Conservation (phyloP, 2,113 vertebrate species). For the Hippocampus guttulatus region DNA sequence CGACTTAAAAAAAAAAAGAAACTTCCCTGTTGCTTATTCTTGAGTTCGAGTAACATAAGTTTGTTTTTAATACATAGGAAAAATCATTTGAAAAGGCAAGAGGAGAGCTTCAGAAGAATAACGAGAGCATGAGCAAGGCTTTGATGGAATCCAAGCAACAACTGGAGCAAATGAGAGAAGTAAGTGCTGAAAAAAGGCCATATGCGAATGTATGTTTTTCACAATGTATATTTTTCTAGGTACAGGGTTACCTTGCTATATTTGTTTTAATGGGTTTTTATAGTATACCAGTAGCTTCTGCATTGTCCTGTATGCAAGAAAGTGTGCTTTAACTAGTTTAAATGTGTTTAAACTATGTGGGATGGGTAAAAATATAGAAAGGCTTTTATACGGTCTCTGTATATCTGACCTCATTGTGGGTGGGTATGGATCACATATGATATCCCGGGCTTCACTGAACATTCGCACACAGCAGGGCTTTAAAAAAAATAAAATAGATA, state of each 20-base stretch:
- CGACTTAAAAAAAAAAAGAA: not conserved
- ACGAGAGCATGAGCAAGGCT: conserved; percentile 76
- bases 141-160: conserved; percentile 77
- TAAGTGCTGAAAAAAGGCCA: conserved; percentile 44
- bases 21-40: not conserved
- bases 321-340: not conserved
- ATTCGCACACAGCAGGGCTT: too few species aligned
- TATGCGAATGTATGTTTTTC: too few species aligned
- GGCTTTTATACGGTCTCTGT: too few species aligned
- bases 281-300: too few species aligned
- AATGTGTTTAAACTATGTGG: not conserved
- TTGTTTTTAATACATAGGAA: conserved; percentile 70
- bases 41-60: not conserved
- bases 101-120: conserved; percentile 79
- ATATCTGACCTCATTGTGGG: too few species aligned
- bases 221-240: not conserved
- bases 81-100: conserved; percentile 81
- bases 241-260: not conserved
- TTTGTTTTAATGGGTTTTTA: not conserved
- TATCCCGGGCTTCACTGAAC: too few species aligned
- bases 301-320: not conserved
- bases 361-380: too few species aligned
- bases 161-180: conserved; percentile 82
- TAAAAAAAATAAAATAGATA: too few species aligned
- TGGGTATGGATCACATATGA: too few species aligned